Conservation (phyloP, 1,140 invertebrate genomes). For the Artemia franciscana region DNA sequence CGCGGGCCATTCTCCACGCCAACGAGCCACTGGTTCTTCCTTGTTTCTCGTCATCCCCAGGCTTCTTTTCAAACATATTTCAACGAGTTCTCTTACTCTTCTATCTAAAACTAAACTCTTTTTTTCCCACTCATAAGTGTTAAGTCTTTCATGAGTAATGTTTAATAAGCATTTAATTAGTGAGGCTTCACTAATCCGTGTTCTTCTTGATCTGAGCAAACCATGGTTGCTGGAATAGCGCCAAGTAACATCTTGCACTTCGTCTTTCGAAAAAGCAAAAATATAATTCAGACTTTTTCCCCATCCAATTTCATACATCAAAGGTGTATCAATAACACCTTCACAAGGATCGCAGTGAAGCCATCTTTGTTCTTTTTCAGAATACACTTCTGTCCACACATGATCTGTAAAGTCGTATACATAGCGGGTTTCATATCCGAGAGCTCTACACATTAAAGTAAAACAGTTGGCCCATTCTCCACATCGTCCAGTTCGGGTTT, state of each 20-base stretch:
- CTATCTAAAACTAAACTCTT: conserved; percentile 20
- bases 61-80: conserved; percentile 23
- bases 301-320: conserved; percentile 82
- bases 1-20: conserved; percentile 50
- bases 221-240: conserved; percentile 50
- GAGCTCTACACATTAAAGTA: conserved; percentile 52
- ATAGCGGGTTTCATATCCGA: conserved; percentile 57
- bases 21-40: conserved; percentile 59
- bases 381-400: conserved; percentile 81
- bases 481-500: conserved; percentile 59
- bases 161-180: conserved; percentile 23
- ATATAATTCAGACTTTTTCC: conserved; percentile 65
- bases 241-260: conserved; percentile 91
- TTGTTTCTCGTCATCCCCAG: conserved; percentile 28
- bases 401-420: conserved; percentile 78
- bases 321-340: conserved; percentile 57
- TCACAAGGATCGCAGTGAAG: conserved; percentile 89
- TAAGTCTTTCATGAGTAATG: conserved; percentile 25
- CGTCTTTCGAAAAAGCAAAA: conserved; percentile 65
- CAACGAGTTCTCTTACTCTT: conserved; percentile 23
- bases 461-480: conserved; percentile 76
- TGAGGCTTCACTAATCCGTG: conserved; percentile 34
- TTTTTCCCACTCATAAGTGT: conserved; percentile 19
- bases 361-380: conserved; percentile 41
- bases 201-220: conserved; percentile 21